Conservation (phyloP, 2,888 invertebrate genomes). For the Strigamia crassipes region DNA sequence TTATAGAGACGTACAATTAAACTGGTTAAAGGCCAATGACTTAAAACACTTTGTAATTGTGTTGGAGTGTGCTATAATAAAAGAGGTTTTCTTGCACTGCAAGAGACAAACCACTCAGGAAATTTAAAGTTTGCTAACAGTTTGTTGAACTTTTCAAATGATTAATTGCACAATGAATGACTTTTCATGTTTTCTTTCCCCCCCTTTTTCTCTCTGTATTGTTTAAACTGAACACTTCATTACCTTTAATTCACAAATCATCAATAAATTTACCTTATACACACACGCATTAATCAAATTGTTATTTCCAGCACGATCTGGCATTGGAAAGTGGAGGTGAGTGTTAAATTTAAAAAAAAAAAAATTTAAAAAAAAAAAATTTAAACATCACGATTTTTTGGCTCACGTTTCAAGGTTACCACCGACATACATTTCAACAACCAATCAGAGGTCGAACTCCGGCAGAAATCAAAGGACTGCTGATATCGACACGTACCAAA, state of each 20-base stretch:
- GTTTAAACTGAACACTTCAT: not conserved
- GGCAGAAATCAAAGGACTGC: slow-evolving; percentile 20
- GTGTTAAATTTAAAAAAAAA: not conserved
- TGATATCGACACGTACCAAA: not conserved
- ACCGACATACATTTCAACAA: slow-evolving; percentile 41
- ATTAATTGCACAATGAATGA: not conserved
- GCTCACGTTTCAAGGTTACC: not conserved
- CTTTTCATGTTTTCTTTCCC: not conserved
- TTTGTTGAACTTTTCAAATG: not conserved
- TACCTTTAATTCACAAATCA: no score
- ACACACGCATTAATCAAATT: not conserved
- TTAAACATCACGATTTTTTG: not conserved
- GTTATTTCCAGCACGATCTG: slow-evolving; percentile 7
- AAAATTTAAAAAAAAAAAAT: not conserved
- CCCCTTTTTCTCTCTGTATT: not conserved
- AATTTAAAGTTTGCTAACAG: not conserved
- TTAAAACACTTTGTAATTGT: not conserved
- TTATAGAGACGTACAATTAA: no score
- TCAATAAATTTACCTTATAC: no score
- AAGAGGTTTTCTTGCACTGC: not conserved
- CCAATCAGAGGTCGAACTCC: slow-evolving; percentile 29
- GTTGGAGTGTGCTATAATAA: not conserved
- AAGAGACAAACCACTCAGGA: not conserved
- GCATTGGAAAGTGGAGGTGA: slow-evolving; percentile 37
- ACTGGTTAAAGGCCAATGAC: not conserved